A percentile compares a stretch with the other conserved stretches of the same genome.
Conservation (phyloP, 1,140 invertebrate species). For the Drosophila hydei region DNA sequence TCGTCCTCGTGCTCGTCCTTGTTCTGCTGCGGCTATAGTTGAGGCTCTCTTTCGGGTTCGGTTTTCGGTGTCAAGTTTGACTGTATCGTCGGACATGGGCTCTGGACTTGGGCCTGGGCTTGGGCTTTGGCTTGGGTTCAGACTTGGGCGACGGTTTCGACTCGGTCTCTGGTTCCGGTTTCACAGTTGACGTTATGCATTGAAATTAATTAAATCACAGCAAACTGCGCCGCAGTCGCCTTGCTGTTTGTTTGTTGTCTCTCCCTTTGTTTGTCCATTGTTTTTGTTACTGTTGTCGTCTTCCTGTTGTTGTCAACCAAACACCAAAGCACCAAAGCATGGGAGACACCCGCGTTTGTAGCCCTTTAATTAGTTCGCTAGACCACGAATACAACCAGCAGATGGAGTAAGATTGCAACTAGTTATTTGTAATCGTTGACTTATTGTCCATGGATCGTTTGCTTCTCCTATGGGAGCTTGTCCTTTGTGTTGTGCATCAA, state of each 20-base stretch:
- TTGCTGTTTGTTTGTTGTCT: slow-evolving; percentile 45
- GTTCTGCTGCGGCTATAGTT: slow-evolving; percentile 9
- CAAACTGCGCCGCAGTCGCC: slow-evolving; percentile 53
- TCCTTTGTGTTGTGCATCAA: not conserved
- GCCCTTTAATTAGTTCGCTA: slow-evolving; percentile 76
- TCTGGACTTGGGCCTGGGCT: not conserved
- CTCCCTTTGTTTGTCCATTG: slow-evolving; percentile 13
- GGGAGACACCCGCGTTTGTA: slow-evolving; percentile 52
- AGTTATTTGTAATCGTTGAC: slow-evolving; percentile 54
- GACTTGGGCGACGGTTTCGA: slow-evolving; percentile 6
- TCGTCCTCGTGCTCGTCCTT: not conserved
- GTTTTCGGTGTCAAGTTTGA: slow-evolving; percentile 66
- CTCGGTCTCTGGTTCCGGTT: slow-evolving; percentile 72
- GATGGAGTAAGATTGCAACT: slow-evolving; percentile 24
- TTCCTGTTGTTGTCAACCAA: slow-evolving; percentile 52
- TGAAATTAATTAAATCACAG: slow-evolving; percentile 83
- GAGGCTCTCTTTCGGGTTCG: slow-evolving; percentile 33
- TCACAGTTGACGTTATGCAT: slow-evolving; percentile 81
- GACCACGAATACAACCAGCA: slow-evolving; percentile 27
- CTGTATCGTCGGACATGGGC: slow-evolving; percentile 15
- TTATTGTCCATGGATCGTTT: slow-evolving; percentile 42
- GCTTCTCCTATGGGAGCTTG: not conserved
- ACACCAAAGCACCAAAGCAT: slow-evolving; percentile 37
- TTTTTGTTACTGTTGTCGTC: slow-evolving; percentile 24
- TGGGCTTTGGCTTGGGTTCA: slow-evolving; percentile 24